phyloP scores from a whole-genome alignment of 2,888 invertebrate genomes.

The Aradus depressus region DNA sequence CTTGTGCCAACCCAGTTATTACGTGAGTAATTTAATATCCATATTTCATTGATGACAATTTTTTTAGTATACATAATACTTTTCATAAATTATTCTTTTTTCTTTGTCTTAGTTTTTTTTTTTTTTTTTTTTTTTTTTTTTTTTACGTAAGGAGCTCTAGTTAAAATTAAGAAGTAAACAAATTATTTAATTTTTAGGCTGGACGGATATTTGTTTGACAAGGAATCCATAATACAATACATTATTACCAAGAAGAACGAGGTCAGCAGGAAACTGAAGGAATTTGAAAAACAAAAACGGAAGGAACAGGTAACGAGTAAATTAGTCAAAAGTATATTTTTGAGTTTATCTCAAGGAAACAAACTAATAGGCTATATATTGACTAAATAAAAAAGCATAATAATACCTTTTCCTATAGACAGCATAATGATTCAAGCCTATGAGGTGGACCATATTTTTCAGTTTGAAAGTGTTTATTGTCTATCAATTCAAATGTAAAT shows the following conservation, averaged over 20 bases:
- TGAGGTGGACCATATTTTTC: no score
- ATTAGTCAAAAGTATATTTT: neutral
- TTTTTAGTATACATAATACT: neutral
- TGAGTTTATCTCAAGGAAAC: no score
- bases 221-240: constrained; percentile 91
- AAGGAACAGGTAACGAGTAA: constrained; percentile 55
- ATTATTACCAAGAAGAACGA: constrained; percentile 90
- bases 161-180: no score
- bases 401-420: no score
- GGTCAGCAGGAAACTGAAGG: constrained; percentile 76
- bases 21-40: constrained; percentile 46
- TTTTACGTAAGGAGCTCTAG: no score
- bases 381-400: no score
- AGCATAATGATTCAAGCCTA: no score
- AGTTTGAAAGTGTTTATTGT: no score
- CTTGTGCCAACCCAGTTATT: constrained; percentile 85
- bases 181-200: constrained; percentile 39
- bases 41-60: neutral
- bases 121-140: neutral
- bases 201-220: constrained; percentile 91
- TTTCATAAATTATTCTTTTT: neutral
- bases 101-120: neutral
- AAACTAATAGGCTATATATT: no score
- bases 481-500: no score
- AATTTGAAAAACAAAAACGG: constrained; percentile 78